Evolutionary conservation across 2,888 invertebrate species (phyloP).

Genomic region (Aromia moschata): DNA sequence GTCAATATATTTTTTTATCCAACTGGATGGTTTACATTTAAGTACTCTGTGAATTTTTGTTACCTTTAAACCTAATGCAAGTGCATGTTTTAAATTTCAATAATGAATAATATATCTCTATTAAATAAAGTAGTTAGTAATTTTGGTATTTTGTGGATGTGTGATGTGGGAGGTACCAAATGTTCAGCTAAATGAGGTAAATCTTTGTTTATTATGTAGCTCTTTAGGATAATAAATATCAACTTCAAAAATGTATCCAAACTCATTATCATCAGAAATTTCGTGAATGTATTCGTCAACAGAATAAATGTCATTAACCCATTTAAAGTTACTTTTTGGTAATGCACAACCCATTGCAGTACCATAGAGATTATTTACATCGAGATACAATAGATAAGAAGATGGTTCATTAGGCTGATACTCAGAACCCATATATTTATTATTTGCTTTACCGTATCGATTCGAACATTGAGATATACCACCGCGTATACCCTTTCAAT

Average conservation of each 20-base stretch:
- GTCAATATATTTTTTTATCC: background rate
- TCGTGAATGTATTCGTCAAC: background rate
- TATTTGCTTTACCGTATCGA: background rate
- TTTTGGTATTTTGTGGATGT: background rate
- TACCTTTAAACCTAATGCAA: background rate
- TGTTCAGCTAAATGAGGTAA: background rate
- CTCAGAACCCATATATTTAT: background rate
- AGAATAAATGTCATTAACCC: background rate
- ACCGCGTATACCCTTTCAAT: background rate
- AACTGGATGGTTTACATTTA: background rate
- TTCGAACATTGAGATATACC: background rate
- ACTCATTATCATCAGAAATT: background rate
- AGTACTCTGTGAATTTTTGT: background rate
- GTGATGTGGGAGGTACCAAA: background rate
- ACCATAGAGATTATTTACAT: background rate
- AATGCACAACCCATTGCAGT: background rate
- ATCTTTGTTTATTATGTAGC: background rate
- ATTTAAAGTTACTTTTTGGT: background rate
- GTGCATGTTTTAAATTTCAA: background rate
- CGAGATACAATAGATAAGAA: background rate
- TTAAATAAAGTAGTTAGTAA: background rate
- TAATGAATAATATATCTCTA: background rate
- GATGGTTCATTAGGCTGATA: background rate
- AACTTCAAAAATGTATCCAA: background rate
- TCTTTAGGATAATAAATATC: background rate